A percentile compares a stretch with the other conserved stretches of the same genome.
These are phyloP conservation scores for Halyomorpha halys DNA, from an alignment of 1,140 invertebrate species.

Conservation along the genomic window DNA sequence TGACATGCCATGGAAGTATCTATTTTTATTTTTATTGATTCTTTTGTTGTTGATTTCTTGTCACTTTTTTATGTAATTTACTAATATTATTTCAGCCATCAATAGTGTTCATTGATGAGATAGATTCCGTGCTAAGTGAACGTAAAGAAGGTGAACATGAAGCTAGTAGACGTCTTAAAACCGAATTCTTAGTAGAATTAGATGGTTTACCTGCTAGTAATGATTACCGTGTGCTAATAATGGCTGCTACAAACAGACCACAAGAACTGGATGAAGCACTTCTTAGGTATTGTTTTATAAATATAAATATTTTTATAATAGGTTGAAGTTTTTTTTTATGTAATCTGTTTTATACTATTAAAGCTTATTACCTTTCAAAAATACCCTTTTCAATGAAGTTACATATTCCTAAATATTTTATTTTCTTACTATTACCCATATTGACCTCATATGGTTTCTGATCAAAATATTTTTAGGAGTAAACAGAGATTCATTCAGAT, in stretches of 20 bases:
- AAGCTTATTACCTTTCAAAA: no score
- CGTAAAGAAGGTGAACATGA: conserved; percentile 88
- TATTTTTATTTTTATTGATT: not conserved
- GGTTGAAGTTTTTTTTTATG: no score
- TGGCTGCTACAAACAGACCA: conserved; percentile 93
- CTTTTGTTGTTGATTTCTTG: not conserved
- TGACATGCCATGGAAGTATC: not conserved
- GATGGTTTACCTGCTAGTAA: conserved; percentile 74
- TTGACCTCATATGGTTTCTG: no score
- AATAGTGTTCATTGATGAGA: conserved; percentile 94
- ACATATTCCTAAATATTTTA: not conserved
- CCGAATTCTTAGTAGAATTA: conserved; percentile 95
- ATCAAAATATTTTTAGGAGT: no score
- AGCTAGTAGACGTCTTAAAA: conserved; percentile 90
- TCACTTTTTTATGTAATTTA: not conserved
- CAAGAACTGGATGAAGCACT: conserved; percentile 93
- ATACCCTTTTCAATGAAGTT: not conserved
- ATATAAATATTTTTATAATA: no score
- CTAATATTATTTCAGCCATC: conserved; percentile 68
- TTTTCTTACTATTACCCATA: not conserved
- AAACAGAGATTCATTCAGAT: no score
- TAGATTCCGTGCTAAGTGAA: conserved; percentile 88
- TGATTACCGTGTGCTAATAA: conserved; percentile 85
- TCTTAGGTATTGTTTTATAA: conserved; percentile 37
- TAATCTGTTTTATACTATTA: no score